phyloP scores from a whole-genome alignment of 2,888 invertebrate genomes.

The Meliscaeva auricollis region DNA sequence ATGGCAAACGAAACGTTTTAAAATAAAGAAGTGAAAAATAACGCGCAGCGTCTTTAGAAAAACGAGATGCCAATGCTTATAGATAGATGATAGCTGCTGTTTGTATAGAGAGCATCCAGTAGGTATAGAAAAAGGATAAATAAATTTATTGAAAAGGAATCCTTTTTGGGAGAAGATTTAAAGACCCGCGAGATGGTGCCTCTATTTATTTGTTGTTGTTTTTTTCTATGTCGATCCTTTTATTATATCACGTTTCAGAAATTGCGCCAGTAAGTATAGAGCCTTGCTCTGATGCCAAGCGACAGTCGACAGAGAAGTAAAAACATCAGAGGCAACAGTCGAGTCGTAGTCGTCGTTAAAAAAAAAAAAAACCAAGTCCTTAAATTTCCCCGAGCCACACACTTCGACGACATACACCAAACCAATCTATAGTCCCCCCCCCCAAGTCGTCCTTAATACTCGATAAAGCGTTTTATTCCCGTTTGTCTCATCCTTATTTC shows the following conservation, averaged over 20 bases:
- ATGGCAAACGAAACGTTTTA: slow-evolving; percentile 35
- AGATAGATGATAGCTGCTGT: slow-evolving; percentile 1
- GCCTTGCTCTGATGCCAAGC: slow-evolving; percentile 6
- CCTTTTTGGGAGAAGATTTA: slow-evolving; percentile 47
- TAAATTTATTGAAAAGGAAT: slow-evolving; percentile 74
- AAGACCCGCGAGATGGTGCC: slow-evolving; percentile 34
- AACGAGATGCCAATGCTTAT: slow-evolving; percentile 37
- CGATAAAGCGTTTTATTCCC: slow-evolving; percentile 67
- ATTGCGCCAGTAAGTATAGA: slow-evolving; percentile 31
- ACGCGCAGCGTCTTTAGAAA: slow-evolving; percentile 49
- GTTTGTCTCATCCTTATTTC: slow-evolving; percentile 26
- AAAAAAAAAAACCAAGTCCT: slow-evolving; percentile 60
- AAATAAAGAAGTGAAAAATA: slow-evolving; percentile 65
- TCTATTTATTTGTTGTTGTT: not conserved
- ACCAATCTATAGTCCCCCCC: slow-evolving; percentile 9
- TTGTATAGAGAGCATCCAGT: not conserved
- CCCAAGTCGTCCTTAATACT: slow-evolving; percentile 53
- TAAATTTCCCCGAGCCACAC: slow-evolving; percentile 50
- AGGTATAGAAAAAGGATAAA: slow-evolving; percentile 50
- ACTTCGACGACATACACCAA: not conserved
- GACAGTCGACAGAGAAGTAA: not conserved
- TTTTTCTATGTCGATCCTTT: slow-evolving; percentile 23
- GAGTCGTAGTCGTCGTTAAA: no score
- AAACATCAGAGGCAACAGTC: slow-evolving; percentile 52
- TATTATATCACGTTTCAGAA: slow-evolving; percentile 69